Base-by-base conservation (phyloP, 1,140 invertebrate genomes). In the Formica exsecta region DNA sequence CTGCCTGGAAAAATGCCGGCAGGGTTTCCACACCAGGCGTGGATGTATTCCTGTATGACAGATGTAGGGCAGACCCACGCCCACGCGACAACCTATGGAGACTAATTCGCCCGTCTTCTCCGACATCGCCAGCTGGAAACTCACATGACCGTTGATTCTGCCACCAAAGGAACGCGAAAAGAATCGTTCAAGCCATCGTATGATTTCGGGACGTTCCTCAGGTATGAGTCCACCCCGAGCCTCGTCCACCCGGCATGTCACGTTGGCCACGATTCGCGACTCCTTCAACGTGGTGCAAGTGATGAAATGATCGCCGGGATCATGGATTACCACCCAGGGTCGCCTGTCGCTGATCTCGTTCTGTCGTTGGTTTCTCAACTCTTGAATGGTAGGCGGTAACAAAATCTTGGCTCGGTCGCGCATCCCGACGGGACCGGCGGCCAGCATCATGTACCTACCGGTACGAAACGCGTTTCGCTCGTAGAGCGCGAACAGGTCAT, bases 281-380 rank as follows among this genome's bases (percentile, higher is more conserved):
- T 97, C 96, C 90, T 97, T 97, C 19, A 98, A 95, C 0, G 97
- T 98, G 0, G 97, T 98, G 90, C 97, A 98, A 3, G 97, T 98
- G 32, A 98, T 95, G 89, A 96, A 97, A 79, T 97, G 97, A 57
- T 97, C 97, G 65, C 96, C 96, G 3, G 97, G 96, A 90, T 98
- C 97, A 57, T 96, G 96, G 0, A 98, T 96, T 16, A 98, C 96
- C 5, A 98, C 95, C 97, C 97, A 98, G 0, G 97, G 97, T 77
- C 96, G 96, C n/a, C 96, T 96, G 25, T 97, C 96, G 93, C 96
- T 97, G 59, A 97, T 97, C 93, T 97, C 97, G 76, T 51, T 51
- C 19, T 96, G 95, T 13, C 96, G 95, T 25, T 97, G 95, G 89
- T 96, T 96, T 4, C 91, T 89, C 51, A 98, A 96, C 36, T 95